Evolutionary conservation across 2,797 vertebrate genomes (phyloP).

Genomic region (Selene dorsalis): DNA sequence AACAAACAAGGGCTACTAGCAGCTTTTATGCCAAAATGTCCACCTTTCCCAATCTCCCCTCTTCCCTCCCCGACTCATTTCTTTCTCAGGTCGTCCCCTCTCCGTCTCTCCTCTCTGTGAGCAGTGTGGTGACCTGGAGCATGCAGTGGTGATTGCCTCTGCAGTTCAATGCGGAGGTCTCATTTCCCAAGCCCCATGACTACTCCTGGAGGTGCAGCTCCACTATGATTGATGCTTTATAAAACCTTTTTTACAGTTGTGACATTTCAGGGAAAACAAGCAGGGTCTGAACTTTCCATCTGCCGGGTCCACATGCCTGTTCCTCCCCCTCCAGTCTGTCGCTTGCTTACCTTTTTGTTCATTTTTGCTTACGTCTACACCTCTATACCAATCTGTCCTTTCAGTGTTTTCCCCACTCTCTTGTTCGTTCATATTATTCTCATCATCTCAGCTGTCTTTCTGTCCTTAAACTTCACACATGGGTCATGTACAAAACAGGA

Average conservation of each 20-base stretch:
- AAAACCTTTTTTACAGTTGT: constrained; percentile 80
- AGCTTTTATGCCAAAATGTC: constrained; percentile 29
- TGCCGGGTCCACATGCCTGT: constrained; percentile 34
- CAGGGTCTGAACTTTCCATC: constrained; percentile 74
- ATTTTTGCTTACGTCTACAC: constrained; percentile 7
- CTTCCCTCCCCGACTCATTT: constrained; percentile 38
- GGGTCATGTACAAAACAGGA: neutral
- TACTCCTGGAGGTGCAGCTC: constrained; percentile 76
- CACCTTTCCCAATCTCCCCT: constrained; percentile 5
- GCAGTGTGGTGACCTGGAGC: constrained; percentile 70
- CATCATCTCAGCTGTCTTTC: constrained; percentile 19
- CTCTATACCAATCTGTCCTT: constrained; percentile 46
- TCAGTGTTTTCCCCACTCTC: constrained; percentile 22
- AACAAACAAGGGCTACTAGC: constrained; percentile 1
- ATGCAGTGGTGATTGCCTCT: constrained; percentile 77
- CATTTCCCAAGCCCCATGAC: constrained; percentile 72
- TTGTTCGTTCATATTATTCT: constrained; percentile 53
- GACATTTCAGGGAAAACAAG: constrained; percentile 85
- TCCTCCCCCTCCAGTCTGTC: constrained; percentile 43
- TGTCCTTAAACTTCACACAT: neutral
- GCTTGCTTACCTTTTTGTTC: constrained; percentile 33
- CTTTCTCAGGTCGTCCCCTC: constrained; percentile 40
- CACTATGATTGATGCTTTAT: constrained; percentile 79
- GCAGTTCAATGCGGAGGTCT: constrained; percentile 76
- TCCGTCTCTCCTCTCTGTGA: constrained; percentile 46